Conservation (phyloP, 2,113 vertebrate species). For the Centropus unirufus region DNA sequence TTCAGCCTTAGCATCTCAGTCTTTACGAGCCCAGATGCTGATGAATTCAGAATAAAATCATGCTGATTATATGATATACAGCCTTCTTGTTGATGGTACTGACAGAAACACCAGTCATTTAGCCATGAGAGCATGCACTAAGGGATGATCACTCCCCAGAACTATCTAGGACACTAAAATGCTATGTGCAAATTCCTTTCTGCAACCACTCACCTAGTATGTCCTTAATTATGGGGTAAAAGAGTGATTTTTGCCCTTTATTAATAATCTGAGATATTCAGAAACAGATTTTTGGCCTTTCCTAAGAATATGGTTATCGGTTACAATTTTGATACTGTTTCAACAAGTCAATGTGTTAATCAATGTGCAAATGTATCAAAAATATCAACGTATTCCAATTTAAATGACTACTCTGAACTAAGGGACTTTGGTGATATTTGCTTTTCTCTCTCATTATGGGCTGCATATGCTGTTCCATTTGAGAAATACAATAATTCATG, state of each 20-base stretch:
- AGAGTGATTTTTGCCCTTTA: background rate
- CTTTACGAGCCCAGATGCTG: constrained; percentile 6
- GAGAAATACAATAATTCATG: background rate
- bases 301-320: background rate
- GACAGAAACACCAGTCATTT: background rate
- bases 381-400: background rate
- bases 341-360: background rate
- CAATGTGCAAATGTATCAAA: background rate
- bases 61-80: accelerated
- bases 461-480: background rate
- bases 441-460: constrained; percentile 5
- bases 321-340: background rate
- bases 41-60: background rate
- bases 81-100: background rate
- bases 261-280: background rate
- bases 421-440: background rate
- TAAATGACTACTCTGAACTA: background rate
- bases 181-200: background rate
- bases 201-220: background rate
- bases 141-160: background rate
- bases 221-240: background rate
- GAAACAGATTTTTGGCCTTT: background rate
- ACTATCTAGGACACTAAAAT: background rate
- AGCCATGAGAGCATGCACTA: background rate
- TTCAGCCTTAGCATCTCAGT: constrained; percentile 22